A percentile compares a stretch with the other conserved stretches of the same genome.
These are phyloP conservation scores for Lysandra coridon DNA, from an alignment of 2,888 invertebrate genomes.

Conservation along the genomic window DNA sequence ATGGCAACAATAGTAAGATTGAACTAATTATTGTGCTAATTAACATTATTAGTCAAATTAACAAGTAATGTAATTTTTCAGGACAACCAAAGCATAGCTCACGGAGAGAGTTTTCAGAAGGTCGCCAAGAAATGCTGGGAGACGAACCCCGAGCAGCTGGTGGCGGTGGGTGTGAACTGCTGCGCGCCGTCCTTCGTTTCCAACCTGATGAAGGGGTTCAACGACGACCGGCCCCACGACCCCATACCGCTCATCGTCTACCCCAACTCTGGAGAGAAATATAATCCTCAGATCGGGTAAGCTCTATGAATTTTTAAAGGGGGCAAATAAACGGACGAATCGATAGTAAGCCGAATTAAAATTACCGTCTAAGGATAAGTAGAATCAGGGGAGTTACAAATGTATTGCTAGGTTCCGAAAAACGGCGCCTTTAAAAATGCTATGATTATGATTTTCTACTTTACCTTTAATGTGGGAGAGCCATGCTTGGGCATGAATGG, in stretches of 20 bases:
- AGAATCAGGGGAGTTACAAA: too few species aligned
- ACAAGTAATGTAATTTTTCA: conserved; percentile 44
- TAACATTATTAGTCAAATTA: too few species aligned
- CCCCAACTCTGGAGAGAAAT: conserved; percentile 95
- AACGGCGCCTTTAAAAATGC: too few species aligned
- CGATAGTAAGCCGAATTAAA: too few species aligned
- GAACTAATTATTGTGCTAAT: too few species aligned
- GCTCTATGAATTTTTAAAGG: conserved; percentile 39
- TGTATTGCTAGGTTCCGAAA: too few species aligned
- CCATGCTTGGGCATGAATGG: too few species aligned
- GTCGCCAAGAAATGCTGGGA: conserved; percentile 87
- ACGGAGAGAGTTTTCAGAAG: conserved; percentile 90
- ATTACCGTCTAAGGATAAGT: too few species aligned
- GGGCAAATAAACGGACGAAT: too few species aligned
- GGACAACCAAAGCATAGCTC: conserved; percentile 83
- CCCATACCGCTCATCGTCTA: conserved; percentile 91
- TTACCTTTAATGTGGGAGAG: too few species aligned
- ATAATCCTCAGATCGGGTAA: conserved; percentile 85
- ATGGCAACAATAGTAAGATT: too few species aligned
- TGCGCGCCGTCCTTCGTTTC: conserved; percentile 77
- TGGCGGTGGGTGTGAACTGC: conserved; percentile 96
- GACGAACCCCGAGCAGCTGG: conserved; percentile 83
- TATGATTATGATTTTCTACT: too few species aligned
- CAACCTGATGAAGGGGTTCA: conserved; percentile 69
- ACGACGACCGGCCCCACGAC: conserved; percentile 70